Percentiles rank a stretch among this genome's conserved stretches.
These are phyloP conservation scores for Podarcis muralis DNA, from an alignment of 2,113 vertebrate species.

Conservation along the genomic window DNA sequence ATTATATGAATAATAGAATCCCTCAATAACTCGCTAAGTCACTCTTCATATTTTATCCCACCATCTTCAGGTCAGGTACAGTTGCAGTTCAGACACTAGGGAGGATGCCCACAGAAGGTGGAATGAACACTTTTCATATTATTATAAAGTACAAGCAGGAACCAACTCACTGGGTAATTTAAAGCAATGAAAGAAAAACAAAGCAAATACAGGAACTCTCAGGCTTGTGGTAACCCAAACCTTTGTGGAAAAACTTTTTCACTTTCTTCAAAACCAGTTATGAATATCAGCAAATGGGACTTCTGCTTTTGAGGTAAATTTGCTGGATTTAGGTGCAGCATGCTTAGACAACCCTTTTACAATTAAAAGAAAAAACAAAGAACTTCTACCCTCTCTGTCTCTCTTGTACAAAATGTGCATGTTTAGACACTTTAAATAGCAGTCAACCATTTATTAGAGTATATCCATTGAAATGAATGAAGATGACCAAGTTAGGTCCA, in stretches of 20 bases:
- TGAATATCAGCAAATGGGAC: neutral
- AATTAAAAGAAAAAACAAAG: rapidly evolving
- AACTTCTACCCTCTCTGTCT: rapidly evolving
- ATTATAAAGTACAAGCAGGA: neutral
- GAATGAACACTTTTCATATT: neutral
- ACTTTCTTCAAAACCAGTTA: neutral
- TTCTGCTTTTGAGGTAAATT: neutral
- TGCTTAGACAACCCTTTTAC: neutral
- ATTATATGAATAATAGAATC: neutral
- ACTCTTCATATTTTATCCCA: neutral
- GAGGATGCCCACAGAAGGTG: neutral
- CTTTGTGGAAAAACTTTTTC: slow-evolving; percentile 1
- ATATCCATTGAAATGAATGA: too few species aligned
- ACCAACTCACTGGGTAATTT: neutral
- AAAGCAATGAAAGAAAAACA: neutral
- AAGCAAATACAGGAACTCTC: rapidly evolving
- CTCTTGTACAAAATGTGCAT: slow-evolving; percentile 4
- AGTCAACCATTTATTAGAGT: neutral
- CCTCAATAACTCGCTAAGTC: neutral
- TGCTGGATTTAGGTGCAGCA: neutral
- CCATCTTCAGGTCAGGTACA: neutral
- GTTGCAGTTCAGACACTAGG: neutral
- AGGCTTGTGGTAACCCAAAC: neutral
- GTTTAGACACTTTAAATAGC: neutral
- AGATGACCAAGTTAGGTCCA: too few species aligned